Conservation (phyloP, 2,113 vertebrate genomes). For the Aplodontia rufa region DNA sequence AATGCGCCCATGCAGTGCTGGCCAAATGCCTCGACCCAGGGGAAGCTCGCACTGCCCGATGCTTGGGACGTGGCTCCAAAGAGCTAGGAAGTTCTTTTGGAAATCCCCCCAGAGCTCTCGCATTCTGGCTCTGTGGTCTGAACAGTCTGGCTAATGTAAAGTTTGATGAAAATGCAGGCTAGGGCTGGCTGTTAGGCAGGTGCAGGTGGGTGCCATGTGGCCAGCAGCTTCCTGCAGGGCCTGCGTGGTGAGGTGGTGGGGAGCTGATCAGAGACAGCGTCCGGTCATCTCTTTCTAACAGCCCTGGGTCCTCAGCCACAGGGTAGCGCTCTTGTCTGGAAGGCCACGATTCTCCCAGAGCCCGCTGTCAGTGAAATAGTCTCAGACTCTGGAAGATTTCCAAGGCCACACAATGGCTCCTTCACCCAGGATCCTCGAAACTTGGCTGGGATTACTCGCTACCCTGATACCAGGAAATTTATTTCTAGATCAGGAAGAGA, state of each 20-base stretch:
- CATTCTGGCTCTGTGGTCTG: background rate
- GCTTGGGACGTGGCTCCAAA: background rate
- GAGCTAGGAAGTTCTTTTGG: background rate
- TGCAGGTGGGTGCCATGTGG: no score
- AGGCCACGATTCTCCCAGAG: no score
- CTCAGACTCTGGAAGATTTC: constrained; percentile 30
- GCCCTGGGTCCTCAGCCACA: fast-evolving
- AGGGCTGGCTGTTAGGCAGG: background rate
- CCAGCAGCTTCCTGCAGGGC: fast-evolving
- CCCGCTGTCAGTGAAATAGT: no score
- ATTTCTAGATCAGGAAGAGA: constrained; percentile 16
- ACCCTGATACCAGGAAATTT: background rate
- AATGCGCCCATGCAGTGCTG: background rate
- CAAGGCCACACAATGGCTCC: constrained; percentile 42
- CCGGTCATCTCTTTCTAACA: fast-evolving
- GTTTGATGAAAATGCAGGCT: background rate
- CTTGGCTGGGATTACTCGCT: background rate
- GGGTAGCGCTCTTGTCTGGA: background rate
- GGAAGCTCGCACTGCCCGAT: fast-evolving
- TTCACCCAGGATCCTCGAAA: constrained; percentile 41
- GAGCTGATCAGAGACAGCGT: no score
- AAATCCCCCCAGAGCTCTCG: background rate
- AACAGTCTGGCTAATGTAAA: fast-evolving
- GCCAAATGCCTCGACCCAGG: fast-evolving
- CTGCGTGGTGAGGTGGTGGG: no score